phyloP scores from a whole-genome alignment of 2,888 invertebrate genomes.

The Athripsodes cinereus region DNA sequence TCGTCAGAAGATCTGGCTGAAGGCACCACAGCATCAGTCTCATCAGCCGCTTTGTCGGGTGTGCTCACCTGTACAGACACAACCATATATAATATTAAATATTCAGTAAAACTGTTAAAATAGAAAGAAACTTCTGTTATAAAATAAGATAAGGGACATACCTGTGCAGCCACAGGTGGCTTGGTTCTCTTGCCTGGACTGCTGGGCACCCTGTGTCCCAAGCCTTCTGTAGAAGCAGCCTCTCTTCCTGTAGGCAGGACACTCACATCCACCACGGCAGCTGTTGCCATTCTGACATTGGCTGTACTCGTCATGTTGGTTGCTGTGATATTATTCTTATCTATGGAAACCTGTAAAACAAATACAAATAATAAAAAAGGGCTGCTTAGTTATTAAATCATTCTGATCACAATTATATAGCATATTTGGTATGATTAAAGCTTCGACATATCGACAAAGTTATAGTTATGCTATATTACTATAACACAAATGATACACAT shows the following conservation, averaged over 20 bases:
- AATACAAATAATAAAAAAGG: not conserved
- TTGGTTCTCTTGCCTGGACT: slow-evolving; percentile 23
- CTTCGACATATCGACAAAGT: too few relatives aligned
- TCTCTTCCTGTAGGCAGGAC: not conserved
- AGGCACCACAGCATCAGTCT: slow-evolving; percentile 45
- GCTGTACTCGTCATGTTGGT: slow-evolving; percentile 49
- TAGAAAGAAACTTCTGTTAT: too few relatives aligned
- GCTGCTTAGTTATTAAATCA: too few relatives aligned
- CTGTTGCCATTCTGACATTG: slow-evolving; percentile 39
- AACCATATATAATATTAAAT: not conserved
- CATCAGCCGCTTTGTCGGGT: slow-evolving; percentile 46
- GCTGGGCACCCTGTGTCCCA: slow-evolving; percentile 8
- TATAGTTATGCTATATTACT: too few relatives aligned
- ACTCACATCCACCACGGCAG: slow-evolving; percentile 29
- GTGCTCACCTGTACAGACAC: slow-evolving; percentile 15
- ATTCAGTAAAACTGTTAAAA: not conserved
- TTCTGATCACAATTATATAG: too few relatives aligned
- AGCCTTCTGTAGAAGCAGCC: not conserved
- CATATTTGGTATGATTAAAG: too few relatives aligned
- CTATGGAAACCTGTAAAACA: slow-evolving; percentile 38
- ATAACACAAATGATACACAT: too few relatives aligned
- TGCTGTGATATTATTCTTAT: slow-evolving; percentile 65
- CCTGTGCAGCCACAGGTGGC: slow-evolving; percentile 1
- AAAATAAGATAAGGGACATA: not conserved
- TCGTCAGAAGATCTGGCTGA: slow-evolving; percentile 43